These are phyloP conservation scores for Chaetophractus vellerosus DNA, from an alignment of 2,797 vertebrate genomes.

Conservation along the genomic window DNA sequence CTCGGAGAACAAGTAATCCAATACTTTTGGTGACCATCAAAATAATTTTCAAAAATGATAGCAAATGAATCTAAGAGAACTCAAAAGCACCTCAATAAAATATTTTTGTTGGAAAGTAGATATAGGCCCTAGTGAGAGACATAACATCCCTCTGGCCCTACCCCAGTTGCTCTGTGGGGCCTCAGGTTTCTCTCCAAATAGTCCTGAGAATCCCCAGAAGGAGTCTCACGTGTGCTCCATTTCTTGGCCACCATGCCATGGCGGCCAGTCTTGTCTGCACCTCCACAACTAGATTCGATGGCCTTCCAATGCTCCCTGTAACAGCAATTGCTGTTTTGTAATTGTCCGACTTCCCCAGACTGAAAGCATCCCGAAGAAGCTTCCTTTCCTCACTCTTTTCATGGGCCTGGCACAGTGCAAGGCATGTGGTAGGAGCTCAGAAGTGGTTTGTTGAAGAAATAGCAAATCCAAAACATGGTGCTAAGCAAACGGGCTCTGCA, in stretches of 20 bases:
- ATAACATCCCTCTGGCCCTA: not conserved
- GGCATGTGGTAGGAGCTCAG: not conserved
- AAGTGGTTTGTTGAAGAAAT: not conserved
- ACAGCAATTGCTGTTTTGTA: not conserved
- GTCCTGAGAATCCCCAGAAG: not conserved
- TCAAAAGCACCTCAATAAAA: not conserved
- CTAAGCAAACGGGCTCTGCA: not conserved
- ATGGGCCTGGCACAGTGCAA: not conserved
- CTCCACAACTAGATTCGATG: not conserved
- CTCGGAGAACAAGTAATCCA: not conserved
- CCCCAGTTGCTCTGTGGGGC: not conserved
- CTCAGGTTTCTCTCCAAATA: not conserved
- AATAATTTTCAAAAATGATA: constrained; percentile 26
- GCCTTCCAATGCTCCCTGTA: not conserved
- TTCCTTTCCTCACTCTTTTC: not conserved
- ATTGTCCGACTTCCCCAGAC: not conserved
- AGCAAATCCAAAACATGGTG: not conserved
- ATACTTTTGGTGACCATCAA: not conserved
- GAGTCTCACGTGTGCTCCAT: not conserved
- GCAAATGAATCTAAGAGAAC: not conserved
- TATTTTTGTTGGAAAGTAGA: not conserved
- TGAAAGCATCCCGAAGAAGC: not conserved
- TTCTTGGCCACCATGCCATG: not conserved
- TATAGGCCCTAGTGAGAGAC: not conserved
- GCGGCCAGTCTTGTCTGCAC: not conserved